phyloP scores from a whole-genome alignment of 2,888 invertebrate species.

The Ectemnius lituratus region DNA sequence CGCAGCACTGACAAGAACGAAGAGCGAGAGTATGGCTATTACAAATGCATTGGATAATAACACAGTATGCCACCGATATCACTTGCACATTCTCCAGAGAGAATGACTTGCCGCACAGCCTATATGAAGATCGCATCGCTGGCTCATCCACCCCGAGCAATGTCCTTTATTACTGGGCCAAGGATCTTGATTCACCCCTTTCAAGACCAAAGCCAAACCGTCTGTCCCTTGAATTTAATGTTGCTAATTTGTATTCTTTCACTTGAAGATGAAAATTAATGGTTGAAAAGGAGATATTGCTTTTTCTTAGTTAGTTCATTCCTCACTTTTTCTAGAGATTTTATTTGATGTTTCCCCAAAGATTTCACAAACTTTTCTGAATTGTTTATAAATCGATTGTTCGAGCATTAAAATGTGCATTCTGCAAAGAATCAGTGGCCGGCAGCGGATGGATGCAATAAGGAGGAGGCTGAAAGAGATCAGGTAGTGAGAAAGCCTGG shows the following conservation, averaged over 20 bases:
- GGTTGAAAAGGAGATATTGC: too few relatives aligned
- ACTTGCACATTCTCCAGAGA: constrained; percentile 32
- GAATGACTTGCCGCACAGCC: neutral
- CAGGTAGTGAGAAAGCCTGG: constrained; percentile 7
- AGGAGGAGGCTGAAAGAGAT: constrained; percentile 2
- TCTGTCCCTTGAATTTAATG: too few relatives aligned
- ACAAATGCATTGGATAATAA: constrained; percentile 72
- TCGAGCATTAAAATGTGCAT: neutral
- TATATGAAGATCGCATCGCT: neutral
- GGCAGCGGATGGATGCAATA: neutral
- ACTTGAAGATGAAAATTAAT: too few relatives aligned
- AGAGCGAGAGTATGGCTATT: constrained; percentile 60
- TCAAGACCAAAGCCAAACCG: too few relatives aligned
- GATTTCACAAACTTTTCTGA: too few relatives aligned
- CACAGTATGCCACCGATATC: constrained; percentile 59
- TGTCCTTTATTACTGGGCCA: too few relatives aligned
- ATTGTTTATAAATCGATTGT: too few relatives aligned
- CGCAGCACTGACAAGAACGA: constrained; percentile 33
- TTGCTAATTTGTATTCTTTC: too few relatives aligned
- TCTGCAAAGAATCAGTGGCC: neutral
- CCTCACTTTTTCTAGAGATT: too few relatives aligned
- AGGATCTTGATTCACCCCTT: too few relatives aligned
- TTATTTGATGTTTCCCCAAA: too few relatives aligned
- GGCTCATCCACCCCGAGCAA: neutral
- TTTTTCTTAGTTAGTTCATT: too few relatives aligned